phyloP scores from a whole-genome alignment of 2,888 invertebrate species.

The Leucoma salicis region DNA sequence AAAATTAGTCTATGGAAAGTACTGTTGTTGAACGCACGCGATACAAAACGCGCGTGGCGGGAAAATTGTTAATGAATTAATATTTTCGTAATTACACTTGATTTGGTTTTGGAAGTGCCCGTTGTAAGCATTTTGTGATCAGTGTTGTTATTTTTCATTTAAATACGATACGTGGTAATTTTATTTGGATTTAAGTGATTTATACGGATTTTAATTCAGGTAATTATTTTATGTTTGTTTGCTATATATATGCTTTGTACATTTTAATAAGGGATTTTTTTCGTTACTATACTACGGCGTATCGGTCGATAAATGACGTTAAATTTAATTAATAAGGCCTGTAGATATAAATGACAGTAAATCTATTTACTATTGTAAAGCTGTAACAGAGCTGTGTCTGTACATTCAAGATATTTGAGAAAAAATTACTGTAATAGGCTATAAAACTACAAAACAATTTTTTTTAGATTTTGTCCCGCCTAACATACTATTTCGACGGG shows the following conservation, averaged over 20 bases:
- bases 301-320: too few species aligned
- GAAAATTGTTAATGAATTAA: slow-evolving; percentile 27
- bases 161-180: background rate
- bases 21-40: slow-evolving; percentile 41
- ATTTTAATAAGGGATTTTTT: too few species aligned
- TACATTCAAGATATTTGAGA: too few species aligned
- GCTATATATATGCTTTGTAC: background rate
- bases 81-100: slow-evolving; percentile 22
- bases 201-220: background rate
- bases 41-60: slow-evolving; percentile 31
- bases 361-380: too few species aligned
- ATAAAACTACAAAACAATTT: too few species aligned
- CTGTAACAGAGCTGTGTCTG: too few species aligned
- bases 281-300: too few species aligned
- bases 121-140: background rate
- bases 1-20: slow-evolving; percentile 50
- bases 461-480: too few species aligned
- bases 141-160: background rate
- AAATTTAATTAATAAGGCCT: too few species aligned
- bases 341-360: too few species aligned
- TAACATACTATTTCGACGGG: too few species aligned
- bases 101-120: slow-evolving; percentile 17
- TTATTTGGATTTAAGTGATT: background rate
- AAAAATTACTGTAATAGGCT: too few species aligned
- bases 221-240: background rate